Percentiles rank a stretch among this genome's conserved stretches.
Evolutionary conservation across 2,797 vertebrate genomes (phyloP).

Genomic region (Crocodylus rhombifer): DNA sequence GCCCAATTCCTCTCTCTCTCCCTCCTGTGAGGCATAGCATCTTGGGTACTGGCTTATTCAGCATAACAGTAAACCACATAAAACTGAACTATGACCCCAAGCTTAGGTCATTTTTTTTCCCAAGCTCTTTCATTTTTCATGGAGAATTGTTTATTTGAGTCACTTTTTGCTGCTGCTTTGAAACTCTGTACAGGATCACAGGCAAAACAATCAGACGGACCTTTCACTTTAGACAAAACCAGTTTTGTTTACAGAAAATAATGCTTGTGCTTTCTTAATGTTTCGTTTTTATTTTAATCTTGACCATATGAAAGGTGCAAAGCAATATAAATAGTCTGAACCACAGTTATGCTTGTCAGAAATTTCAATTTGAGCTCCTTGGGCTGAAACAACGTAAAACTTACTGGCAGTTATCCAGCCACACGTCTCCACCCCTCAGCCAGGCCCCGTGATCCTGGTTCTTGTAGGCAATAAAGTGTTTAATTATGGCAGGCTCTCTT

Average conservation of each 20-base stretch:
- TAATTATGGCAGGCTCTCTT: constrained; percentile 93
- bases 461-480: constrained; percentile 93
- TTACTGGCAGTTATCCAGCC: constrained; percentile 97
- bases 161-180: not conserved
- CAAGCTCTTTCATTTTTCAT: not conserved
- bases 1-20: constrained; percentile 24
- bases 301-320: constrained; percentile 23
- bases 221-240: constrained; percentile 9
- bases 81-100: constrained; percentile 50
- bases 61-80: constrained; percentile 57
- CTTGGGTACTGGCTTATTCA: constrained; percentile 52
- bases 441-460: constrained; percentile 98
- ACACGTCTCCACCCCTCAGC: constrained; percentile 96
- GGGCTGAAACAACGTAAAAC: constrained; percentile 80
- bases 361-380: constrained; percentile 56
- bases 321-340: constrained; percentile 51
- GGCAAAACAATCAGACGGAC: not conserved
- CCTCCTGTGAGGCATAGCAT: constrained; percentile 33
- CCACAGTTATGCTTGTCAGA: constrained; percentile 48
- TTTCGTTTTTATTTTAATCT: constrained; percentile 39
- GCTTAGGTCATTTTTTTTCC: constrained; percentile 34
- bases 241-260: constrained; percentile 39
- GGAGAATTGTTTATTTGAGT: not conserved
- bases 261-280: not conserved
- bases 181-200: not conserved